Conservation (phyloP, 2,797 vertebrate species). For the Falco naumanni region DNA sequence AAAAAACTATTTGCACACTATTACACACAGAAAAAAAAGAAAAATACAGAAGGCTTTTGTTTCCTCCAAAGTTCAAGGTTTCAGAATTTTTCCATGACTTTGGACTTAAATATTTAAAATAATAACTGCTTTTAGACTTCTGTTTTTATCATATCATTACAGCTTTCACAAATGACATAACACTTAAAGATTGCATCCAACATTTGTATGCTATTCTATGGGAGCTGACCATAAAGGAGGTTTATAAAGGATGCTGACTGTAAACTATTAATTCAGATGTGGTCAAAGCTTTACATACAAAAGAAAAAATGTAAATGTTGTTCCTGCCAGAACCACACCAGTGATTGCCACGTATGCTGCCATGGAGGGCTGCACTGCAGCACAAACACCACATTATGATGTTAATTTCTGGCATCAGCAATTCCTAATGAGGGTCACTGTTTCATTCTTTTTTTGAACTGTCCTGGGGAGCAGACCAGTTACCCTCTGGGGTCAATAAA, state of each 20-base stretch:
- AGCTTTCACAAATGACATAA: background rate
- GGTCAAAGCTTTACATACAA: slow-evolving; percentile 21
- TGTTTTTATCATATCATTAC: background rate
- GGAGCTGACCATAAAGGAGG: background rate
- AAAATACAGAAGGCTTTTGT: background rate
- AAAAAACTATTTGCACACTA: background rate
- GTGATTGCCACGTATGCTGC: background rate
- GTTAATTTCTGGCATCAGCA: background rate
- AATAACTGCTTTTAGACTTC: background rate
- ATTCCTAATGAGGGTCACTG: background rate
- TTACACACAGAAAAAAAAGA: background rate
- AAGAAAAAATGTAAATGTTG: slow-evolving; percentile 3
- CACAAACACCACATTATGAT: background rate
- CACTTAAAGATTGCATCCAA: background rate
- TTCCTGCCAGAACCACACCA: slow-evolving; percentile 40
- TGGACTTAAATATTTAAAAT: background rate
- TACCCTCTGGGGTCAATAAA: background rate
- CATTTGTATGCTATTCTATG: background rate
- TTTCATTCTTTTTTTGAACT: background rate
- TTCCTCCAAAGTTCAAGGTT: background rate
- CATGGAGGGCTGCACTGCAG: background rate
- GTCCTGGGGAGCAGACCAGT: background rate
- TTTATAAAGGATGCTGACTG: background rate
- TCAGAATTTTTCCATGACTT: background rate
- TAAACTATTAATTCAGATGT: slow-evolving; percentile 42